phyloP scores from a whole-genome alignment of 2,797 vertebrate species.

The Schizopygopsis malacanthus region DNA sequence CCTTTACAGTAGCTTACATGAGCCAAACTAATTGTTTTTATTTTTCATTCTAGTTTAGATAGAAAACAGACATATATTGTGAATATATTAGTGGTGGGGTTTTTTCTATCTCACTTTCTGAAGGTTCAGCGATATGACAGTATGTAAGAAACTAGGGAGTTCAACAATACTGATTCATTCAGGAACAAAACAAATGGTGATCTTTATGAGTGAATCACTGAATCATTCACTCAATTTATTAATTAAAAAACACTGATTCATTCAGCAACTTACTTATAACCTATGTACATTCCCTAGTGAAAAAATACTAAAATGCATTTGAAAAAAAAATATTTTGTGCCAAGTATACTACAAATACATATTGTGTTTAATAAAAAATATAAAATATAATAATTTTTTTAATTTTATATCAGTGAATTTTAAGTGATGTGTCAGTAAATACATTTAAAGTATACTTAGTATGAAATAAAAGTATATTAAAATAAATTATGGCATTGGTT shows the following conservation, averaged over 20 bases:
- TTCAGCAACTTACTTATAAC: neutral
- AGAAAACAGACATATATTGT: neutral
- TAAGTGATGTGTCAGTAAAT: too few relatives aligned
- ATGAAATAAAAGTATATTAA: too few relatives aligned
- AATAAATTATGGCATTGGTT: too few relatives aligned
- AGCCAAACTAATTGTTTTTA: neutral
- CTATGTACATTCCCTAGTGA: neutral
- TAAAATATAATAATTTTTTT: too few relatives aligned
- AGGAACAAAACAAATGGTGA: neutral
- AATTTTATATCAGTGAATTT: too few relatives aligned
- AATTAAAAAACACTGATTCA: neutral
- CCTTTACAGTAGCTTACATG: conserved; percentile 28
- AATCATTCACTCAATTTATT: neutral
- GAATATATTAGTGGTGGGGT: neutral
- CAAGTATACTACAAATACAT: too few relatives aligned
- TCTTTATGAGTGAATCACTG: neutral
- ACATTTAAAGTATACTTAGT: too few relatives aligned
- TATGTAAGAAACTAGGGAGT: neutral
- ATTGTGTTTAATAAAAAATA: too few relatives aligned
- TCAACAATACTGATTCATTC: neutral
- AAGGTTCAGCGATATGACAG: neutral
- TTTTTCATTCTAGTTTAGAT: neutral
- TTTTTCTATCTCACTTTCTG: neutral
- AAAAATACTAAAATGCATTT: too few relatives aligned
- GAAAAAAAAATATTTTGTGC: too few relatives aligned